These are phyloP conservation scores for Cancer borealis DNA, from an alignment of 2,888 invertebrate species.

Conservation along the genomic window DNA sequence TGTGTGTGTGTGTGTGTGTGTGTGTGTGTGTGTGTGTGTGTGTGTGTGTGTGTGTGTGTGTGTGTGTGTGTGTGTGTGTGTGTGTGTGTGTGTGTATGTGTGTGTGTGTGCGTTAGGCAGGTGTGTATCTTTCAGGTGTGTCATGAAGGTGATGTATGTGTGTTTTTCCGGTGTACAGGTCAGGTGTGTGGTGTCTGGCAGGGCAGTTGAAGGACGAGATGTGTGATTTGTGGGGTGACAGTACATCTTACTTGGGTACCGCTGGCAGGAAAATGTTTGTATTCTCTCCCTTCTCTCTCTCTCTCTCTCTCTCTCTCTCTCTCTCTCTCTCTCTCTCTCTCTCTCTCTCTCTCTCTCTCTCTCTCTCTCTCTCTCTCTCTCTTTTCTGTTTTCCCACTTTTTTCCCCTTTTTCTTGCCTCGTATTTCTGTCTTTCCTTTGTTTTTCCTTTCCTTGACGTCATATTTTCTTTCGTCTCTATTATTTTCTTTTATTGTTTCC, in stretches of 20 bases:
- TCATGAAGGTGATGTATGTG: background rate
- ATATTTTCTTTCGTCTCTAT: background rate
- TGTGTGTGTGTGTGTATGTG: no score
- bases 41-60: no score
- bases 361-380: background rate
- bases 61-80: no score
- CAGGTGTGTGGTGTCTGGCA: background rate
- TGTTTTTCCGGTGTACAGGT: background rate
- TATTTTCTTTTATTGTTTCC: background rate
- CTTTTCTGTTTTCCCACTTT: background rate
- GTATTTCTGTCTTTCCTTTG: background rate
- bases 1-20: no score
- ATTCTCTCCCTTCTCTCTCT: background rate
- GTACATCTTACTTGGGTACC: background rate
- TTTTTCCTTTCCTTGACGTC: background rate
- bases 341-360: background rate
- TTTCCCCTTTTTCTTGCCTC: no score
- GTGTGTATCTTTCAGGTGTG: no score
- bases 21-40: no score
- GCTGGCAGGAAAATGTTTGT: background rate
- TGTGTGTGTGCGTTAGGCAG: no score
- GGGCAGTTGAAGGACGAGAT: background rate
- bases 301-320: background rate
- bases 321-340: no score
- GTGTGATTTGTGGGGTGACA: background rate